phyloP scores from a whole-genome alignment of 2,888 invertebrate genomes.

The Pammene aurita region DNA sequence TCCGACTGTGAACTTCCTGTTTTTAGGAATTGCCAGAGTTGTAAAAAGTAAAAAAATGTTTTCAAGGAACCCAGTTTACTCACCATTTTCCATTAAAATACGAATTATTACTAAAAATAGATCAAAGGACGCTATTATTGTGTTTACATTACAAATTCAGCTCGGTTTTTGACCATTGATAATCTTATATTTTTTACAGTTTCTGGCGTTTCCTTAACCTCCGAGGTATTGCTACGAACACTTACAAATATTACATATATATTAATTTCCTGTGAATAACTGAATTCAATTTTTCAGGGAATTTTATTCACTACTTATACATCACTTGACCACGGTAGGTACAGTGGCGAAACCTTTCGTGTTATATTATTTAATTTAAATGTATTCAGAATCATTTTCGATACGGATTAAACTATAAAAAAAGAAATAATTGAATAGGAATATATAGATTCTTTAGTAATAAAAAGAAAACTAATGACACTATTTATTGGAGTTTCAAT shows the following conservation, averaged over 20 bases:
- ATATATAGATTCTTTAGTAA: too few species aligned
- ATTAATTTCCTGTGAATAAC: slow-evolving; percentile 73
- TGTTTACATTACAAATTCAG: not conserved
- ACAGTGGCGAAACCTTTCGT: slow-evolving; percentile 24
- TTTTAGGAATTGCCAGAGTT: slow-evolving; percentile 18
- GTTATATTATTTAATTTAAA: not conserved
- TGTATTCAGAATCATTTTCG: too few species aligned
- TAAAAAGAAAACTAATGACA: not conserved
- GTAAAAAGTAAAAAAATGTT: not conserved
- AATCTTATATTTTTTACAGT: not conserved
- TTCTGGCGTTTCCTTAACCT: slow-evolving; percentile 20
- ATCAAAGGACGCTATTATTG: not conserved
- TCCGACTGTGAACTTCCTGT: slow-evolving; percentile 21
- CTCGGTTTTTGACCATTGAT: not conserved
- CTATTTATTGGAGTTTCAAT: not conserved
- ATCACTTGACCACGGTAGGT: slow-evolving; percentile 39
- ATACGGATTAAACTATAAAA: too few species aligned
- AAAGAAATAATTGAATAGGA: too few species aligned
- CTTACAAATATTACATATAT: slow-evolving; percentile 38
- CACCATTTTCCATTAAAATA: too few species aligned
- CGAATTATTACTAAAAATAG: too few species aligned
- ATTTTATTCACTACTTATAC: slow-evolving; percentile 34
- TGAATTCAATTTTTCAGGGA: slow-evolving; percentile 55
- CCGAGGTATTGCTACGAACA: slow-evolving; percentile 27
- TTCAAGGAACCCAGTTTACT: not conserved